Base-by-base conservation (phyloP, 1,140 invertebrate species). In the Adelges cooleyi region DNA sequence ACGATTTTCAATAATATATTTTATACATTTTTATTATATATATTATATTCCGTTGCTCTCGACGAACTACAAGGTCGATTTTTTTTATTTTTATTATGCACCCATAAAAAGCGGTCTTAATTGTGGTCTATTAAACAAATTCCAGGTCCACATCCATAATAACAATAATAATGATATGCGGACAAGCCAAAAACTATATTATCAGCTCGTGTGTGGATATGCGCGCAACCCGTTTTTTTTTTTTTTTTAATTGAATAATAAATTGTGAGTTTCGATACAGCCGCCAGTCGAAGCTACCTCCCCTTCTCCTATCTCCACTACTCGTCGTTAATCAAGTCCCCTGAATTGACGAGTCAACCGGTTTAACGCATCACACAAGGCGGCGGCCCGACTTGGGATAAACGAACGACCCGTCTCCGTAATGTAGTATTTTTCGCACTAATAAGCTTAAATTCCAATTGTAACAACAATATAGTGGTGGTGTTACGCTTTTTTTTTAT, bases 171-270 rank as follows among this genome's bases (percentile, higher is more conserved):
- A 62, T 46, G 54, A 62, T 18, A 62, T 46, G 25, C 5, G 13
- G 36, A 17, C n/a, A 6, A 48, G 56, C 46, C 42, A 48, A 46
- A 59, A 48, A 42, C n/a, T 33, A 33, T 33, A 6, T 33, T 33
- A 11, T 33, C n/a, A n/a, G n/a, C n/a, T n/a, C 11, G 29, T 33
- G 29, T 33, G 5, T 33, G 29, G 5, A 11, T 33, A 29, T 48
- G 15, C 1, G 42, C 17, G 42, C 44, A 62, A 62, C 56, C 56
- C 42, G 56, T 62, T 62, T 62, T 51, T 59, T 62, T 62, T 25
- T 40, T 62, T 62, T 62, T 51, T 59, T 62, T 62, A 48, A 62
- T 62, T 62, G 56, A 62, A 62, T 46, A 62, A 62, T 62, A 62
- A 62, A 62, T 62, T 62, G 56, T 23, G 56, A 48, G 56, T 33